Percentiles rank a stretch among this genome's conserved stretches.
phyloP scores from a whole-genome alignment of 2,113 vertebrate species.

The Noturus placidus region DNA sequence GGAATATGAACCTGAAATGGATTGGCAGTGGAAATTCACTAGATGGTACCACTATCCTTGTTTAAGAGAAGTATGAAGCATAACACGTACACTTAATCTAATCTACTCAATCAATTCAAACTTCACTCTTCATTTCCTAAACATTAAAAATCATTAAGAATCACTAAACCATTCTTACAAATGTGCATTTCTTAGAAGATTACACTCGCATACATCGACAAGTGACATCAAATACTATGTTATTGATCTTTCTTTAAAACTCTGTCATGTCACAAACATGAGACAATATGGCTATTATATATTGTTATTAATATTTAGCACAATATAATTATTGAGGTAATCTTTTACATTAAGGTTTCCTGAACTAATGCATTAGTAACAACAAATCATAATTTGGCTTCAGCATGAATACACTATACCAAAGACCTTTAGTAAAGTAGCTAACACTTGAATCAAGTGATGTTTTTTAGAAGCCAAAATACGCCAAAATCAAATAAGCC shows the following conservation, averaged over 20 bases:
- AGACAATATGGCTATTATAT: constrained; percentile 20
- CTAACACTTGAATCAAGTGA: background rate
- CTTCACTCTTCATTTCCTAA: background rate
- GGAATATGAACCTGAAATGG: background rate
- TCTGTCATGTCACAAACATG: background rate
- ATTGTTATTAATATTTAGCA: constrained; percentile 8
- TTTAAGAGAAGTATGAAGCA: background rate
- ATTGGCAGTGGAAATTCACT: background rate
- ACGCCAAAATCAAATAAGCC: background rate
- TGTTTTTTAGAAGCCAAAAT: background rate
- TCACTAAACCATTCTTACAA: background rate
- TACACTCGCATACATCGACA: background rate
- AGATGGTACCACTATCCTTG: background rate
- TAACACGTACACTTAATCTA: constrained; percentile 7
- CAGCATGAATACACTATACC: background rate
- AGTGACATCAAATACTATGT: constrained; percentile 7
- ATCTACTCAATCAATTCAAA: background rate
- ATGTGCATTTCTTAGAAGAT: constrained; percentile 4
- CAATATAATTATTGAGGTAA: constrained; percentile 5
- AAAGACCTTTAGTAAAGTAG: background rate
- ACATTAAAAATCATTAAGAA: background rate
- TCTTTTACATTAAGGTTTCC: constrained; percentile 4
- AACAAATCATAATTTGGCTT: background rate
- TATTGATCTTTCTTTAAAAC: background rate
- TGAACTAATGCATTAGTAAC: background rate